Conservation (phyloP, 2,797 vertebrate genomes). For the Pyrocephalus nanus region DNA sequence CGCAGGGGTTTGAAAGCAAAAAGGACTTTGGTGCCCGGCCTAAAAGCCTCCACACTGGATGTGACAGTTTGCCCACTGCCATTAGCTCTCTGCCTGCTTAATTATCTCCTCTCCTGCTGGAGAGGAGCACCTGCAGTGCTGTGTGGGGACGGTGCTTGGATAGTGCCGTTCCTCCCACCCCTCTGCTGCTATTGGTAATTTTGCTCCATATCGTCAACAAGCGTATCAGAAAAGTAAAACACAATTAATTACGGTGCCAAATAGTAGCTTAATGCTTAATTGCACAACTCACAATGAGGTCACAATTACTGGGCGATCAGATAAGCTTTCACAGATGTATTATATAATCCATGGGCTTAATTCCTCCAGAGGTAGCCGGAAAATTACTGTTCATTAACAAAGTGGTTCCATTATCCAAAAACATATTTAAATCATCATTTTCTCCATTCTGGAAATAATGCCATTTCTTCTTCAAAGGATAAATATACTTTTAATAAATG, state of each 20-base stretch:
- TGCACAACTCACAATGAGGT: conserved; percentile 67
- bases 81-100: conserved; percentile 52
- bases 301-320: conserved; percentile 73
- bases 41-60: not conserved
- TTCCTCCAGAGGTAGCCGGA: conserved; percentile 68
- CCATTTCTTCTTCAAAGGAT: conserved; percentile 1
- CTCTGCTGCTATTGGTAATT: conserved; percentile 34
- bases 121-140: conserved; percentile 55
- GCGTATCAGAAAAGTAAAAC: conserved; percentile 58
- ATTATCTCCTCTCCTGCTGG: not conserved
- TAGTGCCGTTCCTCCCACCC: not conserved
- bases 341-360: conserved; percentile 65
- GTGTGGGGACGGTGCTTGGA: not conserved
- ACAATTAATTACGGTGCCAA: conserved; percentile 68
- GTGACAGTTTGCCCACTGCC: not conserved
- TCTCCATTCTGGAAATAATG: not conserved
- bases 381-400: conserved; percentile 70
- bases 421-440: conserved; percentile 53
- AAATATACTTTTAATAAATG: conserved; percentile 12
- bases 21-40: not conserved
- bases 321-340: conserved; percentile 74
- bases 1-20: not conserved
- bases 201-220: conserved; percentile 28
- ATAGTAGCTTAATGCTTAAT: conserved; percentile 69
- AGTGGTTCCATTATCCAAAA: conserved; percentile 55